Evolutionary conservation across 2,797 vertebrate species (phyloP), one percentile per base, ranked within the genome.

Genomic region (Bryconaethiops microstoma): DNA sequence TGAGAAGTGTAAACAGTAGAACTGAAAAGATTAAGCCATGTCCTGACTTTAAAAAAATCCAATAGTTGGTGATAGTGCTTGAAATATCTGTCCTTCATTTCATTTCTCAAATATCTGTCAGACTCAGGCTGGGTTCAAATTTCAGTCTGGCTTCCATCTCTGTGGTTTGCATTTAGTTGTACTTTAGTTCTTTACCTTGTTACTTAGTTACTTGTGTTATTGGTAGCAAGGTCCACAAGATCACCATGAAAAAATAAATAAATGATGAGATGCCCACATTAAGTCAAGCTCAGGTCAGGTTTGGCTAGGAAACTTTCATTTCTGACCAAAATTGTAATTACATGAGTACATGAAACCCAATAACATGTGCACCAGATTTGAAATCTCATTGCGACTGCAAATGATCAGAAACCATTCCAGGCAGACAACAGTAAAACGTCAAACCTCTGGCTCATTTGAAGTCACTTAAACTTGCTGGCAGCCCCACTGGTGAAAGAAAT

Each of bases 401-500:
- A 48, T 69, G 42, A 16, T 75, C 63, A 48, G 29, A 21, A 48
- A 57, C 23, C 63, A 42, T 54, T 12, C 40, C 54, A 85, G 70
- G 14, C 21, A 23, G 39, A 57, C 2, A 42, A 23, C 21, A 74
- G 9, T 48, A 7, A 76, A 63, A 59, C 5, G n/a, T 17, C 13
- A 63, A 9, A 8, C 48, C 23, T 6, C 13, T 59, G 23, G 45
- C 1, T 10, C 5, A 21, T 6, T 48, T 17, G 42, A 65, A 3
- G 16, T 67, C 48, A 17, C 17, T 4, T 21, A 2, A 62, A 50
- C 25, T 62, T 9, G 5, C 23, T 48, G 19, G 17, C n/a, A 7
- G 16, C 45, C 42, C 60, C 42, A 5, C 71, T 39, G 63, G 48
- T 67, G 85, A 84, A 79, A 87, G 79, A 64, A 75, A 80, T 82